Base-by-base conservation (phyloP, 2,888 invertebrate genomes). In the Graphium colonna region DNA sequence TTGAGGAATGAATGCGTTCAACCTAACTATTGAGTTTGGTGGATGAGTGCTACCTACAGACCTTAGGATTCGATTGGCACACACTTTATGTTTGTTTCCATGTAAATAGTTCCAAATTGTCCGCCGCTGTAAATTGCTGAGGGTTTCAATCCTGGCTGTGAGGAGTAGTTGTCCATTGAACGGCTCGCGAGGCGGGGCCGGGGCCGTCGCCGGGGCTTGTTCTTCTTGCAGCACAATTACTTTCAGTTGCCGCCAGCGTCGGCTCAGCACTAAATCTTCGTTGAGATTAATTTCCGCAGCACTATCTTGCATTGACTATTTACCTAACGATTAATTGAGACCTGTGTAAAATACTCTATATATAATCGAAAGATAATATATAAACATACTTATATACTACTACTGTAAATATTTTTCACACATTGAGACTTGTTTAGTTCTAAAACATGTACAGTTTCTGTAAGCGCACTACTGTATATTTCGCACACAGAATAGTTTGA, bases 151-250 rank as follows among this genome's bases (percentile, higher is more conserved):
- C 90, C 90, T 85, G 86, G 88, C 84, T 88, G 83, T 80, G 86
- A 83, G 88, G 87, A 86, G 90, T 88, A 86, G 87, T 90, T 88
- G 84, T 67, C 68, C 67, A 67, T 69, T 63, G 63, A 64, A 57
- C 54, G 60, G 60, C 82, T 77, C 79, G 77, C 56, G 60, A 57
- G 45, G 51, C 15, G 68, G 71, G 67, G 65, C 64, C 51, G 58
- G 59, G 63, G 68, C 65, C 65, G 55, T 56, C 60, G 64, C 68
- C 73, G 80, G 80, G 81, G 92, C 92, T 92, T 92, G 89, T 92
- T 92, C 91, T 91, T 91, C 92, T 91, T 92, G 88, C 92, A 92
- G 93, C 92, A 93, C 93, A 91, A 90, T 93, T 93, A 91, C 86
- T 92, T 93, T 93, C 80, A 92, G 92, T 93, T 93, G 93, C 93